phyloP scores from a whole-genome alignment of 2,113 vertebrate species.

The Phalacrocorax brasilianus region DNA sequence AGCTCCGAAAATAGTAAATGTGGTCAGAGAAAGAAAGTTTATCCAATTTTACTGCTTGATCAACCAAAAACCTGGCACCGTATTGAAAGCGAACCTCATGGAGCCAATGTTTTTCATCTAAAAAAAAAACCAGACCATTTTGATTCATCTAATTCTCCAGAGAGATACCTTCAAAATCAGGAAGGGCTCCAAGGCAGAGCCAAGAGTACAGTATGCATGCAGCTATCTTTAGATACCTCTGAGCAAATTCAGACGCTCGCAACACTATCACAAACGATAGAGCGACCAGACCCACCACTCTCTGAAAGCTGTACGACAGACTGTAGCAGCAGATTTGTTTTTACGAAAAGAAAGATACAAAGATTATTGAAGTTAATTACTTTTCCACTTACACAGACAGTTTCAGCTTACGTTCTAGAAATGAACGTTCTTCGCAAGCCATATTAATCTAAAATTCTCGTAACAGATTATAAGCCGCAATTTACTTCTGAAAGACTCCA shows the following conservation, averaged over 20 bases:
- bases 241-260: background rate
- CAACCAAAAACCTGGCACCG: background rate
- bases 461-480: background rate
- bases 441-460: background rate
- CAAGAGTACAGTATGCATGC: rapidly evolving
- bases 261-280: rapidly evolving
- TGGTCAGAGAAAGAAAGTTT: background rate
- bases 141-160: background rate
- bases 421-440: background rate
- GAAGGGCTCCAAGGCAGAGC: background rate
- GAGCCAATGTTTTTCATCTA: background rate
- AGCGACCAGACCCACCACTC: background rate
- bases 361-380: conserved; percentile 28
- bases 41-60: background rate
- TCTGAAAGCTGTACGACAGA: background rate
- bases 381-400: background rate
- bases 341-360: background rate
- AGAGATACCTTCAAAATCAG: background rate
- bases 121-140: background rate
- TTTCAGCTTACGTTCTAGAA: background rate
- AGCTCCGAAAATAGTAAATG: background rate
- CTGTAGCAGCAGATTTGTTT: conserved; percentile 6
- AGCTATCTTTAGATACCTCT: background rate
- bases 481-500: background rate
- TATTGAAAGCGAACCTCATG: rapidly evolving